Base-by-base conservation (phyloP, 2,113 vertebrate genomes). In the Leucosticte australis region DNA sequence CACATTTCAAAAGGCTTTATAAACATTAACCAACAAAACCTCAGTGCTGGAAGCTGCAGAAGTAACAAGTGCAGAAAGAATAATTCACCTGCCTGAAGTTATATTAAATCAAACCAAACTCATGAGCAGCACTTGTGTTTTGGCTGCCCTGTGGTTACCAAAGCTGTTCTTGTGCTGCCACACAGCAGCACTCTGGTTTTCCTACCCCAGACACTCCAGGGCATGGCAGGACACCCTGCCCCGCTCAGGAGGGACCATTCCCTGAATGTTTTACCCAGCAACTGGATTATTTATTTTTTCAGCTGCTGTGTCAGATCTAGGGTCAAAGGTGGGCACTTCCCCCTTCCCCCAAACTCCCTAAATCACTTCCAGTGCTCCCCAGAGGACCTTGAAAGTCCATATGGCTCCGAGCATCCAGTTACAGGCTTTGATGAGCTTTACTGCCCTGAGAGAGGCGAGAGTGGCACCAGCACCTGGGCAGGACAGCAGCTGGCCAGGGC, bases 1-100 rank as follows among this genome's bases (percentile, higher is more conserved):
- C 94, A 68, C 89, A 13, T 89, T 95, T 92, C 94, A 90, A 91
- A 92, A 92, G 85, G 11, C 92, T 95, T 81, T 19, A 56, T 20
- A 94, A 93, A 93, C 94, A 68, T 24, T 22, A 90, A 81, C 52
- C 83, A 90, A 75, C 90, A 81, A 71, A 96, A 83, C 88, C 87
- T 78, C 79, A 14, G 52, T 4, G 7, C 90, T 22, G 64, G 79
- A 68, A 93, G 83, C 85, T 33, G 69, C 85, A 37, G 13, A 63
- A 85, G 78, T 84, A 65, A 73, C 83, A 28, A 47, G 67, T 1
- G 33, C 42, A 31, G 63, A 12, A n/a, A 80, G 91, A 94, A 59
- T 33, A 57, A 90, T 55, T 70, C 70, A 5, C 75, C 47, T 31
- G 50, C 82, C 82, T 22, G 2, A 49, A 90, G 84, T 74, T 62